Base-by-base conservation (phyloP, 1,140 invertebrate genomes). In the Dryas iulia region DNA sequence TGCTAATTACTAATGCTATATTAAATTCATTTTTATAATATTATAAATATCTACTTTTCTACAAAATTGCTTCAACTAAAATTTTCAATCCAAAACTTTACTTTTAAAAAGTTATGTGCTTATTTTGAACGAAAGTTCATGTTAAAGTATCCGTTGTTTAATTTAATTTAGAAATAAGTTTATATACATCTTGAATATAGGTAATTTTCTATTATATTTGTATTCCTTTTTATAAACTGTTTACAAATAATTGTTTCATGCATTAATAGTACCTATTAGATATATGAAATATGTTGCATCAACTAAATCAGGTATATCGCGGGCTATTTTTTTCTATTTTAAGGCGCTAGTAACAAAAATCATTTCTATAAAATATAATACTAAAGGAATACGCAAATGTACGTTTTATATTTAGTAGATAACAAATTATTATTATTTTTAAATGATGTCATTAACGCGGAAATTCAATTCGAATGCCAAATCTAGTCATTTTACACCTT, bases 1-100 rank as follows among this genome's bases (percentile, higher is more conserved):
- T 65, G 68, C 56, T 74, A 82, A 85, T 85, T 80, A 77, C 78
- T 69, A 58, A 24, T 62, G 11, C 23, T 25, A 54, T 8, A n/a
- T 25, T 54, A 11, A 54, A 12, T 54, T 23, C 24, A 24, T 25
- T 54, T 54, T 54, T 25, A 12, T 54, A 25, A 24, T 23, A 54
- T 54, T 54, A 54, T 54, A 54, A 25, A 1, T 54, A n/a, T 54
- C 24, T 12, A 24, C 10, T 23, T 54, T 21, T 12, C 23, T 18
- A 8, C 3, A 1, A n/a, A 35, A 7, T 39, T 39, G 14, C n/a
- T 39, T 14, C 14, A 39, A 39, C 33, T 3, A 39, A 39, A 39
- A 14, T 7, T 7, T 7, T 6, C 3, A 12, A 33, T 33, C n/a
- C n/a, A n/a, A n/a, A n/a, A n/a, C n/a, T n/a, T n/a, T n/a, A n/a